Conservation (phyloP, 2,888 invertebrate genomes). For the Gari tellinella region DNA sequence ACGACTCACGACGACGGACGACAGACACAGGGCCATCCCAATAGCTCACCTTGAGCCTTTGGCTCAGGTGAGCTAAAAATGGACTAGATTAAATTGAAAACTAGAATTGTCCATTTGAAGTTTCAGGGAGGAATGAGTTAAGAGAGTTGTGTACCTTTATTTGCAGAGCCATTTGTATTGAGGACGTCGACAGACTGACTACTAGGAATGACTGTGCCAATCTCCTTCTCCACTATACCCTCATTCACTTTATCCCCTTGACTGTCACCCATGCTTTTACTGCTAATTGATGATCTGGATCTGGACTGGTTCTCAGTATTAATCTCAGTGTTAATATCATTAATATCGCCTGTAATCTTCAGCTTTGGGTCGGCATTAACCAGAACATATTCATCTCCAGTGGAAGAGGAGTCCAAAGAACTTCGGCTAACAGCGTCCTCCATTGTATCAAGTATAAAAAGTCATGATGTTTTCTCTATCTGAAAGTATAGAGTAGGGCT, state of each 20-base stretch:
- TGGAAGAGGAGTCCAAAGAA: slow-evolving; percentile 89
- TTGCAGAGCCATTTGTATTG: slow-evolving; percentile 45
- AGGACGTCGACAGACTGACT: slow-evolving; percentile 72
- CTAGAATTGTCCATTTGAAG: no score
- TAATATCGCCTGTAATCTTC: slow-evolving; percentile 88
- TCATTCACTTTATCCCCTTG: slow-evolving; percentile 42
- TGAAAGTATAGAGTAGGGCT: no score
- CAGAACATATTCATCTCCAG: slow-evolving; percentile 90
- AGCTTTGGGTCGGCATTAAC: slow-evolving; percentile 88
- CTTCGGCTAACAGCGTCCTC: slow-evolving; percentile 87
- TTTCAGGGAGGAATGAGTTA: no score
- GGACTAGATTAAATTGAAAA: no score
- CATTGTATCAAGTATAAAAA: slow-evolving; percentile 75
- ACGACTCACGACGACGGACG: no score
- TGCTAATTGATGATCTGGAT: neutral
- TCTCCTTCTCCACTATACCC: slow-evolving; percentile 41
- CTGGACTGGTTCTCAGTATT: slow-evolving; percentile 52
- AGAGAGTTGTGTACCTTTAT: slow-evolving; percentile 51
- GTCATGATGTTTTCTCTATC: no score
- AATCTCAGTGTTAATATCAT: slow-evolving; percentile 85
- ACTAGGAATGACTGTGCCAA: slow-evolving; percentile 69
- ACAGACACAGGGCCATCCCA: no score
- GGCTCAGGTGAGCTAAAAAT: no score
- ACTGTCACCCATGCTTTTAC: neutral
- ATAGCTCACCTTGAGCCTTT: no score